Evolutionary conservation across 2,113 vertebrate genomes (phyloP).

Genomic region (Forbesichthys agassizii): DNA sequence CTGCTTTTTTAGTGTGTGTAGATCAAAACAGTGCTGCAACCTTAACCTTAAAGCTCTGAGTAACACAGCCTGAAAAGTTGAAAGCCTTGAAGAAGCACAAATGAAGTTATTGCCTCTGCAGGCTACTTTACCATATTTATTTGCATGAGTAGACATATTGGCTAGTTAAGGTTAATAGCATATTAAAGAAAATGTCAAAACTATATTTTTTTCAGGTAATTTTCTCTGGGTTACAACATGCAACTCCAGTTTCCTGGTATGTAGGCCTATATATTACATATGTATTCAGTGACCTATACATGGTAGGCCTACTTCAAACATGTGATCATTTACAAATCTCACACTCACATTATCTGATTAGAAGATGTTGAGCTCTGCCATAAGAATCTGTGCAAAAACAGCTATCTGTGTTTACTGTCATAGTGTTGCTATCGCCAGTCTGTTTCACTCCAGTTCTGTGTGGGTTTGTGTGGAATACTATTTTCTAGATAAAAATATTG

Average conservation of each 20-base stretch:
- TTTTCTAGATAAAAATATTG: constrained; percentile 42
- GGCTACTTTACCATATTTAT: constrained; percentile 64
- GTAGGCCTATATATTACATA: too few species aligned
- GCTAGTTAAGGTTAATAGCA: constrained; percentile 64
- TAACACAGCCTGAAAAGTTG: constrained; percentile 41
- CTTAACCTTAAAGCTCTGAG: constrained; percentile 71
- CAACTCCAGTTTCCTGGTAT: constrained; percentile 11
- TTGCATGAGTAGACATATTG: constrained; percentile 61
- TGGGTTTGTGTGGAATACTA: constrained; percentile 38
- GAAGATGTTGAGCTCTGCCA: constrained; percentile 13
- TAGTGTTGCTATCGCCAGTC: constrained; percentile 7
- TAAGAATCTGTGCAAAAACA: constrained; percentile 43
- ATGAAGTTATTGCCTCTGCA: constrained; percentile 65
- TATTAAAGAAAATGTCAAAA: constrained; percentile 27
- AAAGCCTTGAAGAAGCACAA: constrained; percentile 49
- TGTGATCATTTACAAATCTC: too few species aligned
- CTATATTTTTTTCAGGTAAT: background rate
- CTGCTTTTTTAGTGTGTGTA: constrained; percentile 47
- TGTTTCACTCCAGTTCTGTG: constrained; percentile 16
- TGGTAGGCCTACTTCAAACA: too few species aligned
- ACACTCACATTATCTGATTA: too few species aligned
- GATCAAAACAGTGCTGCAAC: constrained; percentile 66
- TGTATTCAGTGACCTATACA: too few species aligned
- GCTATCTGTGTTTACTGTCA: constrained; percentile 19
- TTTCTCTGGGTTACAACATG: constrained; percentile 35